These are phyloP conservation scores for Psettodes erumei DNA, from an alignment of 2,113 vertebrate species.

Conservation along the genomic window DNA sequence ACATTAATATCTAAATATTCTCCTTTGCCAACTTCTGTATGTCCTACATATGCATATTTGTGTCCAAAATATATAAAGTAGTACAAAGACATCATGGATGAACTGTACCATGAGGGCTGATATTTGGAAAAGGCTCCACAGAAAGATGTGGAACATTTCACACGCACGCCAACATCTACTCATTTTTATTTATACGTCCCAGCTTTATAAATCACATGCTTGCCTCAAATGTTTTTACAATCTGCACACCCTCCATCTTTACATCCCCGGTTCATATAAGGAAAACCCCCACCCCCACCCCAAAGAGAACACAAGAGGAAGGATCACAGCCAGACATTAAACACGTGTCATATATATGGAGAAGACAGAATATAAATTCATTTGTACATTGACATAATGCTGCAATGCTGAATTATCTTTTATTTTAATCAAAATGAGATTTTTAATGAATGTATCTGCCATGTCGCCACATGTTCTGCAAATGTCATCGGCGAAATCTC, in stretches of 20 bases:
- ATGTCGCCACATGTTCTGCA: not conserved
- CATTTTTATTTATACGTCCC: not conserved
- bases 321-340: not conserved
- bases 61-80: not conserved
- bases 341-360: not conserved
- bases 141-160: not conserved
- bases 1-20: constrained; percentile 7
- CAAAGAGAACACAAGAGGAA: not conserved
- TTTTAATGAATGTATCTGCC: no score
- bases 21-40: constrained; percentile 16
- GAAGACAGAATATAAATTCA: not conserved
- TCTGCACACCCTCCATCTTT: not conserved
- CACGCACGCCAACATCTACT: not conserved
- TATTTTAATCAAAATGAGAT: no score
- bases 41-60: not conserved
- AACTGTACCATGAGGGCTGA: not conserved
- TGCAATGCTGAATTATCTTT: no score
- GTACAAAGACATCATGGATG: not conserved
- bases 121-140: not conserved
- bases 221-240: not conserved
- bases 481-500: no score
- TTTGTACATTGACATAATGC: no score
- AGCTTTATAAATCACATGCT: not conserved
- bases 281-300: not conserved
- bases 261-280: not conserved